A percentile compares a stretch with the other conserved stretches of the same genome.
phyloP scores from a whole-genome alignment of 2,888 invertebrate species.

The Ectemnius cavifrons region DNA sequence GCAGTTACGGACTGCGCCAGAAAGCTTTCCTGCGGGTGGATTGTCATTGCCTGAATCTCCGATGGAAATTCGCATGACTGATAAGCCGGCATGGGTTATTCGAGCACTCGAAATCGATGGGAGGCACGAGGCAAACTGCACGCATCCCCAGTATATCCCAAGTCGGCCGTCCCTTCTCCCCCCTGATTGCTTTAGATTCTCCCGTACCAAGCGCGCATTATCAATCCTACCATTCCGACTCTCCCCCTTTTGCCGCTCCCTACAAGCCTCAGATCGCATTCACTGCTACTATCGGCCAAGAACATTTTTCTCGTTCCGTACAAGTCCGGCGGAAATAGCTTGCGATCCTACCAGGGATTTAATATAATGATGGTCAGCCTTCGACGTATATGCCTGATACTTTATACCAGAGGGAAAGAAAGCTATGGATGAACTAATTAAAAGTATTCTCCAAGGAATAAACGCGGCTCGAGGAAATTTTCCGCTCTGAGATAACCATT shows the following conservation, averaged over 20 bases:
- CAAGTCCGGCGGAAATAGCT: too few species aligned
- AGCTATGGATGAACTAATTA: too few species aligned
- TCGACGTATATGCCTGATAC: too few species aligned
- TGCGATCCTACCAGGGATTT: too few species aligned
- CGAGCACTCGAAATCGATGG: constrained; percentile 30
- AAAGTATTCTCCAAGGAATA: too few species aligned
- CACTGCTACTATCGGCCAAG: background rate
- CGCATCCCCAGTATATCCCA: constrained; percentile 26
- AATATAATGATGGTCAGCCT: too few species aligned
- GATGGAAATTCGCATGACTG: constrained; percentile 43
- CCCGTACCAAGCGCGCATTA: constrained; percentile 2
- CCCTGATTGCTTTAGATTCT: constrained; percentile 23
- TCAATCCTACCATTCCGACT: background rate
- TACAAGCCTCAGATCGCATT: too few species aligned
- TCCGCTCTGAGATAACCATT: too few species aligned
- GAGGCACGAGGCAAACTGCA: constrained; percentile 12
- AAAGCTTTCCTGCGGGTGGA: constrained; percentile 36
- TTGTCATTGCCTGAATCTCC: constrained; percentile 49
- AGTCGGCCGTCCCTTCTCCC: background rate
- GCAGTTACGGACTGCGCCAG: constrained; percentile 28
- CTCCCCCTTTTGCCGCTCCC: background rate
- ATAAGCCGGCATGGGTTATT: constrained; percentile 44
- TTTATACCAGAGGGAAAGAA: background rate
- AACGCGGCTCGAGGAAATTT: too few species aligned
- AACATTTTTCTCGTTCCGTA: too few species aligned